These are phyloP conservation scores for Drosophila recens DNA, from an alignment of 2,888 invertebrate genomes.

Conservation along the genomic window DNA sequence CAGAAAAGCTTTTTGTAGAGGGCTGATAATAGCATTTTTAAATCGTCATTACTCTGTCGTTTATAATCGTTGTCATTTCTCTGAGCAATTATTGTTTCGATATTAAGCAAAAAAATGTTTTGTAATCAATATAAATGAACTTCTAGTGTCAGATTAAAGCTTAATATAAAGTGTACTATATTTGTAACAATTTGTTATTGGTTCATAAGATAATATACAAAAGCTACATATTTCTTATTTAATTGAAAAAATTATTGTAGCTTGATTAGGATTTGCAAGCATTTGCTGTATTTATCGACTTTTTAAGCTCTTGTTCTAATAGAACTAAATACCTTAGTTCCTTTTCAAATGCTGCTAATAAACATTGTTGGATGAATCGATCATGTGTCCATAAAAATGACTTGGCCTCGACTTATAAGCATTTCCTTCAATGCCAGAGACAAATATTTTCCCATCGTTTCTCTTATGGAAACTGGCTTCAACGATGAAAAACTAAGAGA, in stretches of 20 bases:
- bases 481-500: constrained; percentile 13
- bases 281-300: background rate
- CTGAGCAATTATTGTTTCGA: background rate
- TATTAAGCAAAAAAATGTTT: background rate
- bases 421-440: constrained; percentile 42
- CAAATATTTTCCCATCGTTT: constrained; percentile 63
- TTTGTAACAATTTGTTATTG: no score
- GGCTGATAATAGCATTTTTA: constrained; percentile 6
- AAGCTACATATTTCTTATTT: background rate
- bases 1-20: background rate
- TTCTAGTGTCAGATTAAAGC: background rate
- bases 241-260: background rate
- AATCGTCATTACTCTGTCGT: background rate
- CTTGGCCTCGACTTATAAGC: constrained; percentile 20
- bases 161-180: background rate
- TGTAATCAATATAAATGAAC: background rate
- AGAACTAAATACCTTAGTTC: constrained; percentile 4
- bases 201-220: no score
- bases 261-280: background rate
- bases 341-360: constrained; percentile 11
- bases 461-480: constrained; percentile 43
- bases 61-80: background rate
- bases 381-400: constrained; percentile 40
- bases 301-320: background rate
- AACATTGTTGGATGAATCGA: constrained; percentile 26